These are phyloP conservation scores for Cotesia chilonis DNA, from an alignment of 1,140 invertebrate genomes.

Conservation along the genomic window DNA sequence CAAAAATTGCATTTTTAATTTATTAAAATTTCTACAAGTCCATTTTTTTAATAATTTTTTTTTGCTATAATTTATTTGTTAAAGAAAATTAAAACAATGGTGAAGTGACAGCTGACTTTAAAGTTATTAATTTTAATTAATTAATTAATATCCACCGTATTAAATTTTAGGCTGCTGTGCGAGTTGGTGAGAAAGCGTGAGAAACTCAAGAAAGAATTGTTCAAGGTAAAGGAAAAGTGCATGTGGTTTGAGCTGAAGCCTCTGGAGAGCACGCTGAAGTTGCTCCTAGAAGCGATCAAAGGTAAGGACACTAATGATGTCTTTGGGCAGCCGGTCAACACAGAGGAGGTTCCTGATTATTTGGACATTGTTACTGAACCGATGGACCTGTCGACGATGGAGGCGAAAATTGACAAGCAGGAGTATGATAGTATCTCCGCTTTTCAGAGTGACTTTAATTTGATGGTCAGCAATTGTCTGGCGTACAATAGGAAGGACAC, in stretches of 20 bases:
- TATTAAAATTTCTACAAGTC: no score
- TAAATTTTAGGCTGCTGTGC: conserved; percentile 76
- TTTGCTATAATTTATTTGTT: no score
- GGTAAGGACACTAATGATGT: conserved; percentile 86
- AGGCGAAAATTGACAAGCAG: conserved; percentile 78
- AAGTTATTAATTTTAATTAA: no score
- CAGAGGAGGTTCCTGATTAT: conserved; percentile 92
- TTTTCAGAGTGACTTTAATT: conserved; percentile 88
- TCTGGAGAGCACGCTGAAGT: conserved; percentile 78
- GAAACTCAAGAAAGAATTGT: conserved; percentile 90
- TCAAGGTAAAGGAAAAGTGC: conserved; percentile 83
- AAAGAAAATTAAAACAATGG: no score
- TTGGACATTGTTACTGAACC: conserved; percentile 90
- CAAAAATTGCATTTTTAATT: no score
- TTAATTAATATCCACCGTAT: no score
- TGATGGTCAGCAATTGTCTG: conserved; percentile 95
- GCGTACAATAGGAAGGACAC: conserved; percentile 96
- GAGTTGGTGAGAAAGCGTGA: conserved; percentile 95
- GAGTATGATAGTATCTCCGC: conserved; percentile 81
- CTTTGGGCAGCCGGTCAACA: conserved; percentile 92
- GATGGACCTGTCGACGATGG: conserved; percentile 97
- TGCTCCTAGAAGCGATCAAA: conserved; percentile 79
- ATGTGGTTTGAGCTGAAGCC: conserved; percentile 84
- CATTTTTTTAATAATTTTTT: no score
- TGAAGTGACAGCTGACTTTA: no score